These are phyloP conservation scores for Pogonomyrmex barbatus DNA, from an alignment of 1,140 invertebrate species.

Conservation along the genomic window DNA sequence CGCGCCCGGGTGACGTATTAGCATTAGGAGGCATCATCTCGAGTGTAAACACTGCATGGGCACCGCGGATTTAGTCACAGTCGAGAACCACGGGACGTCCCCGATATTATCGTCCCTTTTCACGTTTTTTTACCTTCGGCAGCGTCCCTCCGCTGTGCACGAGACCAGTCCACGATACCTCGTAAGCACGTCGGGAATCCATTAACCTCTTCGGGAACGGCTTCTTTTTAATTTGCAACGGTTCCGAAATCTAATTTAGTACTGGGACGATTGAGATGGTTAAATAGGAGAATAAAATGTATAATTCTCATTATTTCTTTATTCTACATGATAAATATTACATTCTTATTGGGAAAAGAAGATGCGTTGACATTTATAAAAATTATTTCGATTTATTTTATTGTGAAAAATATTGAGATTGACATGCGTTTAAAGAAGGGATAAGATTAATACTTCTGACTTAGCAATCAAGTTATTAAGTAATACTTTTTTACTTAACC, in stretches of 20 bases:
- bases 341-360: not conserved
- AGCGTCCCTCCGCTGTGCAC: slow-evolving; percentile 4
- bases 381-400: not conserved
- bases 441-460: too few relatives aligned
- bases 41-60: slow-evolving; percentile 86
- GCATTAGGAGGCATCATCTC: slow-evolving; percentile 87
- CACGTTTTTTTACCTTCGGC: slow-evolving; percentile 23
- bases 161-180: not conserved
- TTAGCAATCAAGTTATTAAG: too few relatives aligned
- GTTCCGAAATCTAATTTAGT: not conserved
- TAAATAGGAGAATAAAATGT: not conserved
- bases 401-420: not conserved
- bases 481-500: too few relatives aligned
- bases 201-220: slow-evolving; percentile 24
- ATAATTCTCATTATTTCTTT: not conserved
- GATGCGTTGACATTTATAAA: not conserved
- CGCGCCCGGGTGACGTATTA: slow-evolving; percentile 82
- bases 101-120: slow-evolving; percentile 72
- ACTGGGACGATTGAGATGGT: not conserved
- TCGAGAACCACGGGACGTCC: slow-evolving; percentile 83
- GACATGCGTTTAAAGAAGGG: not conserved
- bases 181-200: slow-evolving; percentile 27
- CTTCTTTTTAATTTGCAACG: slow-evolving; percentile 1
- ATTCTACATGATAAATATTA: not conserved
- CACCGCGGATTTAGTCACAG: slow-evolving; percentile 85